Conservation (phyloP, 2,888 invertebrate species). For the Plebejus melissa region DNA sequence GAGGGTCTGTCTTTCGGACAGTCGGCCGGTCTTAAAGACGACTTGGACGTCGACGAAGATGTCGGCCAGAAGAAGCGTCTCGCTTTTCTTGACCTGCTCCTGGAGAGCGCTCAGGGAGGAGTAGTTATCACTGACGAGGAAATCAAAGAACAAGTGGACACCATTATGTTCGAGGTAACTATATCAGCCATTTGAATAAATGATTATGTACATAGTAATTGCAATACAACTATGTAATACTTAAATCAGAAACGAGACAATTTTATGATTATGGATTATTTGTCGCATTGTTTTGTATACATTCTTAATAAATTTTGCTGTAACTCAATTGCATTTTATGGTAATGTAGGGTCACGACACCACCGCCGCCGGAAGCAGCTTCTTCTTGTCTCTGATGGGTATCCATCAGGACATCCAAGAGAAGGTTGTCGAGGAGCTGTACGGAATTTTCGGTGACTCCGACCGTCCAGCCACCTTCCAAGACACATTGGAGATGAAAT, state of each 20-base stretch:
- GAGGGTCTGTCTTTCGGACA: slow-evolving; percentile 86
- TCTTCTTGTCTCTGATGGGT: slow-evolving; percentile 88
- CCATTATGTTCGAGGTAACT: slow-evolving; percentile 90
- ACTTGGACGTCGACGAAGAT: slow-evolving; percentile 89
- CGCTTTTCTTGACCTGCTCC: slow-evolving; percentile 91
- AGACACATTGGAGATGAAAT: slow-evolving; percentile 92
- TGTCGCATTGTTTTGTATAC: no score
- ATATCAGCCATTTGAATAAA: neutral
- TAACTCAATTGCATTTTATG: no score
- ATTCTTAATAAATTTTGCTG: no score
- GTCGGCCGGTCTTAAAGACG: slow-evolving; percentile 86
- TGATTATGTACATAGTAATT: no score
- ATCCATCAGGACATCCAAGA: slow-evolving; percentile 85
- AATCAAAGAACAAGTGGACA: slow-evolving; percentile 90
- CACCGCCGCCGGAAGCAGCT: slow-evolving; percentile 89
- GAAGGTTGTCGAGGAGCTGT: slow-evolving; percentile 85
- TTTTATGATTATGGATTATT: no score
- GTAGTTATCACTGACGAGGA: slow-evolving; percentile 86
- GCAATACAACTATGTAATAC: no score
- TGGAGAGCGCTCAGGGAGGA: slow-evolving; percentile 87
- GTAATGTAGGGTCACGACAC: slow-evolving; percentile 85
- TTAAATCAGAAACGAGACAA: no score
- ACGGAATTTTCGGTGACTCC: slow-evolving; percentile 87
- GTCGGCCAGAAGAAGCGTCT: slow-evolving; percentile 89
- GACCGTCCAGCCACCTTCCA: slow-evolving; percentile 88